Evolutionary conservation across 2,888 invertebrate species (phyloP).

Genomic region (Nesidiocoris tenuis): DNA sequence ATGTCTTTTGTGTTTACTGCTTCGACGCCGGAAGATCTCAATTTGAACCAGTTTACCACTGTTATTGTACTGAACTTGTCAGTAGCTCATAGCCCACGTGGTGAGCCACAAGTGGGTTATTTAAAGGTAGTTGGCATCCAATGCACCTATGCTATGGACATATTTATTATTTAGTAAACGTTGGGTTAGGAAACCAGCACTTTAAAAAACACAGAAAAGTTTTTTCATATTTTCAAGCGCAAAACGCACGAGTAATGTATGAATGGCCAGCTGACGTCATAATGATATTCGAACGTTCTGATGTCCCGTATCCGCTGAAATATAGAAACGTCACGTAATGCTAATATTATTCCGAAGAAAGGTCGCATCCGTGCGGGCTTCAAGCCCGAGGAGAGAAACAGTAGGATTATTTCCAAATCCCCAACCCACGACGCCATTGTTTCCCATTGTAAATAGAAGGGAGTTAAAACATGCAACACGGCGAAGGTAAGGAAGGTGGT

Average conservation of each 20-base stretch:
- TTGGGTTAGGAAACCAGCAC: too few species aligned
- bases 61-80: background rate
- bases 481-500: background rate
- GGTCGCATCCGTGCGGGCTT: conserved; percentile 14
- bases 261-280: background rate
- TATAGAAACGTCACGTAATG: conserved; percentile 19
- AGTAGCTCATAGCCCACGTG: background rate
- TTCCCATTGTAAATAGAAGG: background rate
- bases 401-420: background rate
- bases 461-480: background rate
- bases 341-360: conserved; percentile 17
- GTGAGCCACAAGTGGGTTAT: too few species aligned
- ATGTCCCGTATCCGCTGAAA: conserved; percentile 8
- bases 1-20: background rate
- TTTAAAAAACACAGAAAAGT: too few species aligned
- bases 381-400: background rate
- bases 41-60: background rate
- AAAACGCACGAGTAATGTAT: too few species aligned
- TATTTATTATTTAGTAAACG: too few species aligned
- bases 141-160: too few species aligned
- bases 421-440: background rate
- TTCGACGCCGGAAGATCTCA: background rate
- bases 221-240: too few species aligned
- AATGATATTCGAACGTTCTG: background rate
- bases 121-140: too few species aligned